Evolutionary conservation across 30 jellyfish, hydroid and myxozoan genomes (phyloP).

Genomic region (Aurelia aurita): DNA sequence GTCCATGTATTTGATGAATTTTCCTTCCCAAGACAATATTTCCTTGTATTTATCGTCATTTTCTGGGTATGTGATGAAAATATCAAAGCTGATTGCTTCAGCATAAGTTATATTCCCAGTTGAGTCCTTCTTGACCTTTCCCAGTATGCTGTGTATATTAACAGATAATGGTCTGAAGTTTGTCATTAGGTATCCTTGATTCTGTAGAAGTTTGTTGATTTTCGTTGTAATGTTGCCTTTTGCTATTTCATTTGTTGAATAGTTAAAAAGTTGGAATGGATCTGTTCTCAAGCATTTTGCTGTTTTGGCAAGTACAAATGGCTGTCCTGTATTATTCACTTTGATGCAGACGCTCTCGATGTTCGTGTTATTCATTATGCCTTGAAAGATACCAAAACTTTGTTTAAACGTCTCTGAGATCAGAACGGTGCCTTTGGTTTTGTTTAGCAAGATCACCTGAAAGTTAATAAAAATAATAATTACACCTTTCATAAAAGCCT

Average conservation of each 20-base stretch:
- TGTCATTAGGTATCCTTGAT: conserved; percentile 12
- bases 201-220: not conserved
- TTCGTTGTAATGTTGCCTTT: not conserved
- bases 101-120: conserved; percentile 18
- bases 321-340: conserved; percentile 6
- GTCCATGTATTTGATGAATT: conserved; percentile 16
- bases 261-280: conserved; percentile 41
- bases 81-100: conserved; percentile 2
- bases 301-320: conserved; percentile 2
- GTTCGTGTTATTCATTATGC: conserved; percentile 18
- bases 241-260: conserved; percentile 9
- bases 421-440: conserved; percentile 12
- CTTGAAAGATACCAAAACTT: conserved; percentile 16
- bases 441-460: conserved; percentile 11
- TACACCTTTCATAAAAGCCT: no score
- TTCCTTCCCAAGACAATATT: conserved; percentile 19
- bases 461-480: no score
- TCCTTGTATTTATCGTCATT: conserved; percentile 17
- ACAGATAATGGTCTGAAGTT: conserved; percentile 31
- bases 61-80: conserved; percentile 14
- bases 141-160: conserved; percentile 1
- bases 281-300: conserved; percentile 23
- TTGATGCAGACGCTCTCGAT: conserved; percentile 35
- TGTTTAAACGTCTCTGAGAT: conserved; percentile 1
- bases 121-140: conserved; percentile 4